phyloP scores from a whole-genome alignment of 2,113 vertebrate species.

The Pelvicachromis taeniatus region DNA sequence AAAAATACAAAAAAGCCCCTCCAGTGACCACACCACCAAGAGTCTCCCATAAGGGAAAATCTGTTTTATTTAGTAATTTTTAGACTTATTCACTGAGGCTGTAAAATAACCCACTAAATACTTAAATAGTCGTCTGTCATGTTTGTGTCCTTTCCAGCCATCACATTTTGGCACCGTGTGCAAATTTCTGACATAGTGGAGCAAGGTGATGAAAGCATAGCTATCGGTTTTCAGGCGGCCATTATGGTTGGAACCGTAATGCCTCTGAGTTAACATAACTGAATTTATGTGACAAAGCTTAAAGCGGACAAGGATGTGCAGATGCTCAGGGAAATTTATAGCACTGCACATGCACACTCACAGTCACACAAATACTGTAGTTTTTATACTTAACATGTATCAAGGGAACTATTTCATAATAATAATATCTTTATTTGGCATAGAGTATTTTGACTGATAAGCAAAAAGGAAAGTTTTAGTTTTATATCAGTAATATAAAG shows the following conservation, averaged over 20 bases:
- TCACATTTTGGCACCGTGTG: constrained; percentile 29
- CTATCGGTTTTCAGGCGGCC: constrained; percentile 45
- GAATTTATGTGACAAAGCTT: constrained; percentile 38
- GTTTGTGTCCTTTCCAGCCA: constrained; percentile 31
- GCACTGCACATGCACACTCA: background rate
- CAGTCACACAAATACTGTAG: background rate
- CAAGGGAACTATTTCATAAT: background rate
- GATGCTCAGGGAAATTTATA: background rate
- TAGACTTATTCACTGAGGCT: background rate
- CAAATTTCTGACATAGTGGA: constrained; percentile 14
- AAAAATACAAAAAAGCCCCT: background rate
- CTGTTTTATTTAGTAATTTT: background rate
- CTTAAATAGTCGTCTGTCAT: background rate
- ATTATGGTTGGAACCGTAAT: constrained; percentile 36
- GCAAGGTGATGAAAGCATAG: constrained; percentile 29
- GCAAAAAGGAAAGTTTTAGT: background rate
- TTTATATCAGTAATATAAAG: background rate
- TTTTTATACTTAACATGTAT: background rate
- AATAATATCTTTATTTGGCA: background rate
- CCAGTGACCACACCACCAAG: background rate
- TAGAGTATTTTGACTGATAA: background rate
- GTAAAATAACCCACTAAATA: constrained; percentile 3
- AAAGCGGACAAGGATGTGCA: constrained; percentile 6
- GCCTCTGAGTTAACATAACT: constrained; percentile 50
- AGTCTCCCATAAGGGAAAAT: constrained; percentile 14